Evolutionary conservation across 2,888 invertebrate species (phyloP), one percentile per base, ranked within the genome.

Genomic region (Pandemis heparana): DNA sequence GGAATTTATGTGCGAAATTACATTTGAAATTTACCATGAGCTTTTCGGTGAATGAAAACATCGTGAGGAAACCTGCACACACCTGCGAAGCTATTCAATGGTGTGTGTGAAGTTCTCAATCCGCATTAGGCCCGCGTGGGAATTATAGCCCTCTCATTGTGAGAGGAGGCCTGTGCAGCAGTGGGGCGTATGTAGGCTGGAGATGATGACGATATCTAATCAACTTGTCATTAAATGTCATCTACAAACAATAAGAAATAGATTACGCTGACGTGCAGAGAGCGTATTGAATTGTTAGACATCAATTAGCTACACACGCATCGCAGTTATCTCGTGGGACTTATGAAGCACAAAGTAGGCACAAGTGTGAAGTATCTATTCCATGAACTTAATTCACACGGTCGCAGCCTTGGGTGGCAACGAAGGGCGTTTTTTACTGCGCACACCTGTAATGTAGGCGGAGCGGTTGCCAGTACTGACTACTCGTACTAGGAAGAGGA

Each of bases 401-500:
- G 51, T 53, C 10, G 18, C 66, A 77, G 68, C 71, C 75, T 67
- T 71, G 73, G 64, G 48, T 69, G 46, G 79, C 76, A 75, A 76
- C 77, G 75, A 81, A 85, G 83, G 82, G 81, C 83, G 81, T 80
- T 88, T 87, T 87, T 86, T 87, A 84, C 80, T 70, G 76, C 70
- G 76, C 70, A 46, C 68, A 70, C 65, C 69, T 71, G 75, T 68
- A 64, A 41, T 43, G 76, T 76, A 56, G 78, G 78, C 71, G 77
- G 70, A 32, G 78, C 74, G 16, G 32, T 65, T 56, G 59, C 63
- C 48, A 64, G 61, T 60, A 74, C 51, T 46, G 48, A 71, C 64
- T 73, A 87, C n/a, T n/a, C 12, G 69, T 68, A 68, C 72, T 62
- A 73, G 89, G 88, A 88, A 89, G 83, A 86, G 88, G 88, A 88